Evolutionary conservation across 2,888 invertebrate species (phyloP).

Genomic region (Aphidius colemani): DNA sequence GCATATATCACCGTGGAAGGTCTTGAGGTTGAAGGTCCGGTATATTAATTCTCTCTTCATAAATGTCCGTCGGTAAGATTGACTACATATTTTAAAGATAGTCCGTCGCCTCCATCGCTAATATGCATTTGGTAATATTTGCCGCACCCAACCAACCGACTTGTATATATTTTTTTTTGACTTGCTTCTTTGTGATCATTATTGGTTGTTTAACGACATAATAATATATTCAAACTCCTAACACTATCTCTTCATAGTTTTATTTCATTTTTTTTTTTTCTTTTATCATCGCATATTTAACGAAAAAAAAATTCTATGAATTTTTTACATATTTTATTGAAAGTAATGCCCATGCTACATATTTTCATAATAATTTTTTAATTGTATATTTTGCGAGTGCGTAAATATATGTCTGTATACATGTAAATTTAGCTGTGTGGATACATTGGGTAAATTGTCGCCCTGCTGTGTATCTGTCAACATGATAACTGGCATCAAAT

Average conservation of each 20-base stretch:
- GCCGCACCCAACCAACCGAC: conserved; percentile 25
- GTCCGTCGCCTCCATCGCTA: conserved; percentile 51
- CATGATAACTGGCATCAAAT: conserved; percentile 59
- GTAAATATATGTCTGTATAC: too few relatives aligned
- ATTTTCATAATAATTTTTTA: too few relatives aligned
- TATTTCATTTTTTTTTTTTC: too few relatives aligned
- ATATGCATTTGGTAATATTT: conserved; percentile 57
- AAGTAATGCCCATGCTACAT: too few relatives aligned
- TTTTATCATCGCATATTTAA: too few relatives aligned
- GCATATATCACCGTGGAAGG: conserved; percentile 56
- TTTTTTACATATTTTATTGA: too few relatives aligned
- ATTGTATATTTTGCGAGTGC: too few relatives aligned
- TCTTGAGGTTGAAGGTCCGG: conserved; percentile 53
- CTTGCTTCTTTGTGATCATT: conserved; percentile 4
- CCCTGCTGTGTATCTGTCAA: conserved; percentile 56
- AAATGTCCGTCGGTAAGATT: conserved; percentile 58
- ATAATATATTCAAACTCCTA: too few relatives aligned
- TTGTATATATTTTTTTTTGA: neutral
- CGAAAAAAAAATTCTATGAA: too few relatives aligned
- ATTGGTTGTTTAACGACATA: neutral
- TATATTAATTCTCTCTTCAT: conserved; percentile 61
- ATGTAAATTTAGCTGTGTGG: too few relatives aligned
- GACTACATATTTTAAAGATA: conserved; percentile 59
- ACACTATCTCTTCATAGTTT: too few relatives aligned
- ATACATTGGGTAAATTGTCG: conserved; percentile 26